Evolutionary conservation across 2,888 invertebrate species (phyloP).

Genomic region (Drosophila recens): DNA sequence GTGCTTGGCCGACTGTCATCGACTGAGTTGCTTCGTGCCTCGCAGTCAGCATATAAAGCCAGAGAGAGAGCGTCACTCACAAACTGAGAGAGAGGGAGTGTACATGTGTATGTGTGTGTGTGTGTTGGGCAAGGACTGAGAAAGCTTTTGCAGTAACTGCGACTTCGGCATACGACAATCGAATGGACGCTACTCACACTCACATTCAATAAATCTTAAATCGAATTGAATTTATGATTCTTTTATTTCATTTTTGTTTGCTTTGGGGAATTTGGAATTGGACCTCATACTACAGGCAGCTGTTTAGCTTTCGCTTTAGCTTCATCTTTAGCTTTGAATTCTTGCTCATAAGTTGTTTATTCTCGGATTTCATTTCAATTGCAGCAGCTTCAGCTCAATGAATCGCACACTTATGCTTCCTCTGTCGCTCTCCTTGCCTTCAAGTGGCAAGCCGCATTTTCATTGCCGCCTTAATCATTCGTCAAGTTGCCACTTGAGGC

Average conservation of each 20-base stretch:
- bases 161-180: conserved; percentile 31
- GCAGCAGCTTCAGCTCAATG: conserved; percentile 50
- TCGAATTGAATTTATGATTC: conserved; percentile 81
- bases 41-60: conserved; percentile 52
- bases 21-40: conserved; percentile 74
- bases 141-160: conserved; percentile 52
- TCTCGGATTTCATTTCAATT: conserved; percentile 57
- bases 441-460: conserved; percentile 34
- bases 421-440: conserved; percentile 23
- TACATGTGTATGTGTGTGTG: not conserved
- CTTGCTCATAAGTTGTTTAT: conserved; percentile 52
- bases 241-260: conserved; percentile 42
- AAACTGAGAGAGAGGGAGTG: conserved; percentile 14
- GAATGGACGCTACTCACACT: conserved; percentile 44
- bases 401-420: conserved; percentile 40
- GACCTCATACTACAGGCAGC: conserved; percentile 8
- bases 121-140: conserved; percentile 9
- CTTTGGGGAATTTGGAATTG: conserved; percentile 4
- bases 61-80: conserved; percentile 6
- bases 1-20: conserved; percentile 85
- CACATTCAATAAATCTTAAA: conserved; percentile 71
- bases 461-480: conserved; percentile 36
- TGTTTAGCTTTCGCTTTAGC: conserved; percentile 23
- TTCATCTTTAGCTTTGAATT: not conserved
- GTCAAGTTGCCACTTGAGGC: conserved; percentile 45